phyloP scores from a whole-genome alignment of 2,113 vertebrate genomes.

The Sturnus vulgaris region DNA sequence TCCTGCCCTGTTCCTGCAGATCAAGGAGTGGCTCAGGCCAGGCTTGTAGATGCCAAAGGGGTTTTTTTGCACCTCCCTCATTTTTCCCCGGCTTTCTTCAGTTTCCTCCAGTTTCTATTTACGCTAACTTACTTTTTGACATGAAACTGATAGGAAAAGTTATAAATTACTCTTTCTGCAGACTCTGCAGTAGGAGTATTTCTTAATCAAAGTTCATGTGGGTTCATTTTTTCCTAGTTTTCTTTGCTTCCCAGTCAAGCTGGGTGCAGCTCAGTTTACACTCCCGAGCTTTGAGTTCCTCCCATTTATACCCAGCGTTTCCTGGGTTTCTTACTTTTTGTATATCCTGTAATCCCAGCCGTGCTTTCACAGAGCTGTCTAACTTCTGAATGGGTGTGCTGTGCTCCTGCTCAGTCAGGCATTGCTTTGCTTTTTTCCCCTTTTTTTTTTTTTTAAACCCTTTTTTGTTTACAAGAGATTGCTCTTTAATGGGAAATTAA shows the following conservation, averaged over 20 bases:
- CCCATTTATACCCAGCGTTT: neutral
- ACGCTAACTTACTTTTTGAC: neutral
- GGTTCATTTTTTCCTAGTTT: neutral
- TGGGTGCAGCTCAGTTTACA: neutral
- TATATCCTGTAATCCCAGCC: neutral
- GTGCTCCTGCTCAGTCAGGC: neutral
- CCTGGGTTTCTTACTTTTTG: slow-evolving; percentile 28
- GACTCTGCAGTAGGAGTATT: neutral
- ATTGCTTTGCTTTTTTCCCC: neutral
- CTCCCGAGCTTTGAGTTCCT: neutral
- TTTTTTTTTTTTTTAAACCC: neutral
- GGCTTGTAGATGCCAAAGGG: neutral
- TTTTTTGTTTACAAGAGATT: neutral
- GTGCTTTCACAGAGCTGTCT: neutral
- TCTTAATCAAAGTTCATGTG: neutral
- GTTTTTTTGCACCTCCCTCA: rapidly evolving
- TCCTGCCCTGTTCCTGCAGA: neutral
- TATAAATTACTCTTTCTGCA: neutral
- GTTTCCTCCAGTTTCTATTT: neutral
- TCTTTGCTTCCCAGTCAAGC: neutral
- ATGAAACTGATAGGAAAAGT: neutral
- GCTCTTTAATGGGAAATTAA: neutral
- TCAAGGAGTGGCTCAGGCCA: neutral
- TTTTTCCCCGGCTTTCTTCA: neutral
- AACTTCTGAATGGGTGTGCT: neutral